Percentiles rank a stretch among this genome's conserved stretches.
Evolutionary conservation across 2,888 invertebrate species (phyloP).

Genomic region (Lagria hirta): DNA sequence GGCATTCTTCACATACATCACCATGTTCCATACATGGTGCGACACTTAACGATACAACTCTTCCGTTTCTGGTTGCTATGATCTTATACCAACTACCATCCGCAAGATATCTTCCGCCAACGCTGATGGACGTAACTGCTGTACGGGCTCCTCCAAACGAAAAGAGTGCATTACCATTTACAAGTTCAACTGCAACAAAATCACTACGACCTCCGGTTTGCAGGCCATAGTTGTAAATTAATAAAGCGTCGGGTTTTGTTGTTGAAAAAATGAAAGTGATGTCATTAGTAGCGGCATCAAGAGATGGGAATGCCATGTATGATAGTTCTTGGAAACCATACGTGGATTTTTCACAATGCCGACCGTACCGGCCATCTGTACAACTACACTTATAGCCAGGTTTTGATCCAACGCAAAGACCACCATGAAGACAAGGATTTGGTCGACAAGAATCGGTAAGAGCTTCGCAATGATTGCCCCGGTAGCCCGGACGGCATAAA

Average conservation of each 20-base stretch:
- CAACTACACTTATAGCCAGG: constrained; percentile 87
- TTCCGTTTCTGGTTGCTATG: constrained; percentile 86
- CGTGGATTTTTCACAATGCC: constrained; percentile 87
- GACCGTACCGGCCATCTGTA: constrained; percentile 83
- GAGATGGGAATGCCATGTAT: constrained; percentile 82
- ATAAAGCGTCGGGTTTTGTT: constrained; percentile 78
- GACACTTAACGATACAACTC: constrained; percentile 82
- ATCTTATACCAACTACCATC: constrained; percentile 92
- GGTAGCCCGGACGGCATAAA: constrained; percentile 85
- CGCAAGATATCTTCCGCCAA: constrained; percentile 68
- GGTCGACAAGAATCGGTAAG: constrained; percentile 87
- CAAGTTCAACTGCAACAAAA: constrained; percentile 88
- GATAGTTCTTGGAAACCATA: constrained; percentile 88
- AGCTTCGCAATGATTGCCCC: constrained; percentile 88
- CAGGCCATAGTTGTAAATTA: constrained; percentile 90
- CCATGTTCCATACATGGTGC: constrained; percentile 83
- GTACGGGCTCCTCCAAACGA: constrained; percentile 89
- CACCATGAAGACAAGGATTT: constrained; percentile 90
- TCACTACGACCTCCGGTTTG: constrained; percentile 88
- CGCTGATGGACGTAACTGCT: constrained; percentile 79
- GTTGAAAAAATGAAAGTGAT: constrained; percentile 90
- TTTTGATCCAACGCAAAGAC: constrained; percentile 84
- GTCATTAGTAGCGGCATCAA: constrained; percentile 88
- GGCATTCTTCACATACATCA: constrained; percentile 82
- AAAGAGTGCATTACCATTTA: constrained; percentile 81